Evolutionary conservation across 2,888 invertebrate species (phyloP).

Genomic region (Psylliodes chrysocephalus): DNA sequence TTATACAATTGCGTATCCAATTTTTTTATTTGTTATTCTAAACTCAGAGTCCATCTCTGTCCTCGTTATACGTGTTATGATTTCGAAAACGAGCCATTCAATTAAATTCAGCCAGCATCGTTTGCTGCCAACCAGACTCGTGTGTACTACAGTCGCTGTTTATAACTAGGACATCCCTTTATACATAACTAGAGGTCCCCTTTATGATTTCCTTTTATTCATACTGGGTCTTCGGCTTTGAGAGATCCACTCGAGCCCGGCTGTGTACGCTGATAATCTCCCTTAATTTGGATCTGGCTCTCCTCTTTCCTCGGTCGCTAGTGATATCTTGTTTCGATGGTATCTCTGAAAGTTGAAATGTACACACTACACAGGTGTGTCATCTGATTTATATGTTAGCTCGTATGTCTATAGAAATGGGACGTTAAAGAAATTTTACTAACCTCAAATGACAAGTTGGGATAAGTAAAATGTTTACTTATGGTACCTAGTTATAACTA

Average conservation of each 20-base stretch:
- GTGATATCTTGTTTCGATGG: background rate
- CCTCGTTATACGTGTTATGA: constrained; percentile 53
- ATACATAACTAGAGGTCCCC: background rate
- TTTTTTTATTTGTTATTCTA: no score
- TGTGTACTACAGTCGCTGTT: constrained; percentile 47
- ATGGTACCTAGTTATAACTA: no score
- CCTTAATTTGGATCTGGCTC: constrained; percentile 1
- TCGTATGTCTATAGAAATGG: no score
- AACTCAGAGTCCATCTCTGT: constrained; percentile 1
- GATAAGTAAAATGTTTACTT: no score
- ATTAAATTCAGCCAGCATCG: constrained; percentile 55
- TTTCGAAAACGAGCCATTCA: constrained; percentile 53
- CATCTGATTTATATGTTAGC: no score
- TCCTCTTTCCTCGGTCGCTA: background rate
- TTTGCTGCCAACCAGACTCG: constrained; percentile 55
- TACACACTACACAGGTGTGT: no score
- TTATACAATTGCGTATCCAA: no score
- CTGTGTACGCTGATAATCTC: background rate
- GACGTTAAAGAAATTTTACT: no score
- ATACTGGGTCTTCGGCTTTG: constrained; percentile 12
- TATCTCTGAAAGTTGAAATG: no score
- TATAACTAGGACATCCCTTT: constrained; percentile 12
- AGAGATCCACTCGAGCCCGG: constrained; percentile 1
- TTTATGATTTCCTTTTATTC: constrained; percentile 9
- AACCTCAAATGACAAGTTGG: no score